Base-by-base conservation (phyloP, 2,888 invertebrate genomes). In the Nymphalis polychloros region DNA sequence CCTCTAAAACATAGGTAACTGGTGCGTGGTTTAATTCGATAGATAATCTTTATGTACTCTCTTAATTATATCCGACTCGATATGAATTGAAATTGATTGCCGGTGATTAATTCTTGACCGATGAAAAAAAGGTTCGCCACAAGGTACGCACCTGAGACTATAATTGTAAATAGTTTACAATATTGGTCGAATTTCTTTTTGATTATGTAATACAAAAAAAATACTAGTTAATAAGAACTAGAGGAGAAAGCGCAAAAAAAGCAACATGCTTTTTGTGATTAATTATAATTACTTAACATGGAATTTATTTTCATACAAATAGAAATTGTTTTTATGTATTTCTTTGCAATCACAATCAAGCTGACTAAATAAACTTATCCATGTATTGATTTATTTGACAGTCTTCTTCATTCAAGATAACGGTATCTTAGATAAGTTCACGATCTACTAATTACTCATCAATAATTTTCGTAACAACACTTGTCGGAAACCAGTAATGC, bases 11-110 rank as follows among this genome's bases (percentile, higher is more conserved):
- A 78, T 74, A 77, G 78, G 76, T 75, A 81, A 81, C 75, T 78
- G 75, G 79, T 79, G 82, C 81, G 75, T 79, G 79, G 75, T 77
- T 73, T 81, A 79, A 82, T 81, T 78, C 77, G 78, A 77, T 75
- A 78, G 77, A 78, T 79, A 77, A 79, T 81, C 77, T 76, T 72
- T 75, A 76, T 76, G 73, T 78, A 77, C 73, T 72, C 75, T 77
- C 77, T 78, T 78, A 78, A 78, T 78, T 79, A 77, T 76, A 76
- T 73, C 73, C 71, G 73, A 72, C 71, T 72, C 71, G 73, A 75
- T 75, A 73, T 75, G 76, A 78, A 79, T 76, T 76, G 75, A 73
- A 78, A 76, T 73, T 74, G 75, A 78, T 79, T 74, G 75, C 72
- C 65, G 66, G 73, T 72, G 71, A 77, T 76, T 74, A 77, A 76